Percentiles rank a stretch among this genome's conserved stretches.
Conservation (phyloP, 2,113 vertebrate species). For the Caracal caracal region DNA sequence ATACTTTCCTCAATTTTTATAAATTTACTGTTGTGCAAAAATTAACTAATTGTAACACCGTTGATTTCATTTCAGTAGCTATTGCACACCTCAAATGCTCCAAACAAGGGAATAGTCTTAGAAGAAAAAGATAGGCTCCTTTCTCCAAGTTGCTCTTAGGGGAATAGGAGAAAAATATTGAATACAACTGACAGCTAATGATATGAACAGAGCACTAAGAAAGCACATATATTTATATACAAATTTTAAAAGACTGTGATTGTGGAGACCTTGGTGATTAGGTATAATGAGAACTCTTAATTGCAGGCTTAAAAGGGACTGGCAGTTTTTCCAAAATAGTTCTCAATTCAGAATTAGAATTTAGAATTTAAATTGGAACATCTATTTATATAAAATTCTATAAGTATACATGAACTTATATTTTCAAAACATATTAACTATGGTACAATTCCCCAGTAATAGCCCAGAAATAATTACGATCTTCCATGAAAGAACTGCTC, state of each 20-base stretch:
- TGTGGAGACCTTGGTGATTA: background rate
- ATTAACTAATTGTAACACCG: background rate
- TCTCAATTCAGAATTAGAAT: background rate
- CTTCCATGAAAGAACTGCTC: background rate
- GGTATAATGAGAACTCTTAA: background rate
- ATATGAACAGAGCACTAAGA: background rate
- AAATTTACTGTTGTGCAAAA: background rate
- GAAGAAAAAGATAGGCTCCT: background rate
- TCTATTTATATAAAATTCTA: background rate
- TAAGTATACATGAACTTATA: background rate
- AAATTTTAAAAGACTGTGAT: background rate
- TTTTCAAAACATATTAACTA: background rate
- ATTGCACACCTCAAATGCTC: background rate
- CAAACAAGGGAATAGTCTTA: background rate
- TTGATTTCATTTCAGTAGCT: background rate
- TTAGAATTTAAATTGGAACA: conserved; percentile 10
- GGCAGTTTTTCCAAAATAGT: background rate
- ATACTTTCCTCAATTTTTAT: background rate
- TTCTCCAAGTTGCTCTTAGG: background rate
- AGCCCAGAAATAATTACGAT: background rate
- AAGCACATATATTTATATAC: background rate
- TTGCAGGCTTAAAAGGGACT: background rate
- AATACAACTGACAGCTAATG: background rate
- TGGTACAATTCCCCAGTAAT: background rate
- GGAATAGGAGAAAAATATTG: background rate